Conservation (phyloP, 2,113 vertebrate genomes). For the Albula goreensis region DNA sequence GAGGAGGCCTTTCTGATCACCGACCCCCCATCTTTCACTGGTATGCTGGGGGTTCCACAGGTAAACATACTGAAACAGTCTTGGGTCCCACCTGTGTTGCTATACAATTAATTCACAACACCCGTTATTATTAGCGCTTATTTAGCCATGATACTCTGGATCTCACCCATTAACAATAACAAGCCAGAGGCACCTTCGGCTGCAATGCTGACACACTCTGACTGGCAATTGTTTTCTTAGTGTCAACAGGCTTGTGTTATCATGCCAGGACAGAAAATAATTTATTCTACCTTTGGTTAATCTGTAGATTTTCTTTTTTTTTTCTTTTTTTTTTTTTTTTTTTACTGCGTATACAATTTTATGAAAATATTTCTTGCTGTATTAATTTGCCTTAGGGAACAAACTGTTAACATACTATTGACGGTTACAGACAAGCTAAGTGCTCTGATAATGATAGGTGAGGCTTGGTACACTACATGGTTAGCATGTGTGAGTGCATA, state of each 20-base stretch:
- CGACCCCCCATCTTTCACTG: not conserved
- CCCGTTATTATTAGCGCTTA: constrained; percentile 9
- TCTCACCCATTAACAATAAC: not conserved
- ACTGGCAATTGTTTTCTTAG: not conserved
- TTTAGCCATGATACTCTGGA: not conserved
- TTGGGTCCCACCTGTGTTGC: constrained; percentile 9
- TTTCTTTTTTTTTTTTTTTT: not conserved
- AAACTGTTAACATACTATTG: not conserved
- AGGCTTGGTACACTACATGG: too few relatives aligned
- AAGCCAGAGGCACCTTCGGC: constrained; percentile 10
- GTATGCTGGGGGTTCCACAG: not conserved
- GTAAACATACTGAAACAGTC: constrained; percentile 25
- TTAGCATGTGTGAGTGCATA: not conserved
- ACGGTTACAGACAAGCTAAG: not conserved
- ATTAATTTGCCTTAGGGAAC: not conserved
- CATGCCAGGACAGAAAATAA: constrained; percentile 17
- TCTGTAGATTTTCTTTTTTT: not conserved
- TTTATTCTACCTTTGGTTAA: constrained; percentile 21
- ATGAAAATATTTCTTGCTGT: constrained; percentile 13
- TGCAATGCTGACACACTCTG: not conserved
- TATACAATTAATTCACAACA: constrained; percentile 27
- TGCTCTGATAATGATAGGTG: not conserved
- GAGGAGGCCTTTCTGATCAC: not conserved
- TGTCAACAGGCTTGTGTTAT: not conserved
- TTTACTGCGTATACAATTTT: constrained; percentile 13